Evolutionary conservation across 2,888 invertebrate genomes (phyloP), one percentile per base, ranked within the genome.

Genomic region (Idaea straminata): DNA sequence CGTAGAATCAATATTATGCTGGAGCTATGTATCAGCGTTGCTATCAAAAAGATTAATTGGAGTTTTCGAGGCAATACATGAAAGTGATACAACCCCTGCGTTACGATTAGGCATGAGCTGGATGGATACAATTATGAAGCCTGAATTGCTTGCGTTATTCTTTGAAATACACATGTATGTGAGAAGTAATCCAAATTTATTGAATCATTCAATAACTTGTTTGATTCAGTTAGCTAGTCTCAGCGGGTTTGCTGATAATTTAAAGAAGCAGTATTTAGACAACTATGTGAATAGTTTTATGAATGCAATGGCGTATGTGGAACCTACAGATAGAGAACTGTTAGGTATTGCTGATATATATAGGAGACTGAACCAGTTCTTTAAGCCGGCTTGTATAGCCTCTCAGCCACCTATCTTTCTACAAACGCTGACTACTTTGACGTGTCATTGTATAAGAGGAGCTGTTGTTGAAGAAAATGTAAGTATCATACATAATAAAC

Each of bases 121-220:
- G 98, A 92, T 94, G 66, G 96, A 96, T 69, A 94, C 96, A 0
- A 95, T 98, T 72, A 91, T 97, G 71, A 95, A 96, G 78, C 95
- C 96, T 3, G 94, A 95, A 70, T 89, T 97, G 15, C 84, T 97
- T 62, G 94, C 96, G n/a, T 85, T 98, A 58, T 96, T 97, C 89
- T 98, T 97, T 82, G 95, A 96, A 82, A 92, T 96, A 57, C 97
- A 98, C 85, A 95, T 96, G 94, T 96, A 96, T 89, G 96, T 98
- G 5, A 94, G 97, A 61, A 94, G 95, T 61, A 95, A 96, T 80
- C 95, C 96, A 34, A 95, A 96, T 61, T 91, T 98, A 75, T 95
- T 96, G 7, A 96, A 96, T 81, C 96, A 96, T 69, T 96, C 97
- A 0, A 87, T 98, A 66, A 96, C 95, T 64, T 98, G 98, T 85